Conservation (phyloP, 2,113 vertebrate genomes). For the Anhinga anhinga region DNA sequence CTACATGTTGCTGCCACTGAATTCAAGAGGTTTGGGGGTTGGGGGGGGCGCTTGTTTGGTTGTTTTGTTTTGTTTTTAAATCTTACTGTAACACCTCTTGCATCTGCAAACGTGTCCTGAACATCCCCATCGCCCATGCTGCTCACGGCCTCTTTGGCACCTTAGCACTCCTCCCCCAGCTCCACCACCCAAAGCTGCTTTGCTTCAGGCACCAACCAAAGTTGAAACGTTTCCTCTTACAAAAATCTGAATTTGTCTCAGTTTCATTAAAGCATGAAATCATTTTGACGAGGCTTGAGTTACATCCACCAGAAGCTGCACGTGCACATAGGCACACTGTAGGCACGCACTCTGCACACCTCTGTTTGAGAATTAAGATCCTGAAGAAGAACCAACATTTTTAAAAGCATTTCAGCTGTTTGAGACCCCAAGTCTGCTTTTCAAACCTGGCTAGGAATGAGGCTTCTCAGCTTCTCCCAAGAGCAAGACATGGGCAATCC, state of each 20-base stretch:
- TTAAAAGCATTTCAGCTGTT: neutral
- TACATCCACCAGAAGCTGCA: neutral
- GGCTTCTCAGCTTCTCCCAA: neutral
- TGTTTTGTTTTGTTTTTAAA: neutral
- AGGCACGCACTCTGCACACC: neutral
- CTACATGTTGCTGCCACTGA: neutral
- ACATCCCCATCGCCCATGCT: neutral
- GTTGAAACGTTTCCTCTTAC: neutral
- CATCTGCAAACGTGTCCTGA: neutral
- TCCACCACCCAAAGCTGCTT: neutral
- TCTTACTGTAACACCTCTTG: neutral
- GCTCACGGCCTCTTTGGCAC: neutral
- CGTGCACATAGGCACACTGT: fast-evolving
- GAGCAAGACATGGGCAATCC: neutral
- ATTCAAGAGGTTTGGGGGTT: neutral
- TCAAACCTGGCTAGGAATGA: neutral
- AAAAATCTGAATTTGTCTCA: neutral
- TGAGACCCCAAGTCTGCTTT: neutral
- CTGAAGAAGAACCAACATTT: neutral
- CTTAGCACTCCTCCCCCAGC: fast-evolving
- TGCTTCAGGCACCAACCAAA: neutral
- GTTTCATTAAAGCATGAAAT: neutral
- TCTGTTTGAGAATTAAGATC: neutral
- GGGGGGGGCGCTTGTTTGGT: too few relatives aligned
- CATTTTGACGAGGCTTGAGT: neutral